Percentiles rank a stretch among this genome's conserved stretches.
phyloP scores from a whole-genome alignment of 2,888 invertebrate genomes.

The Hoplodrina ambigua region DNA sequence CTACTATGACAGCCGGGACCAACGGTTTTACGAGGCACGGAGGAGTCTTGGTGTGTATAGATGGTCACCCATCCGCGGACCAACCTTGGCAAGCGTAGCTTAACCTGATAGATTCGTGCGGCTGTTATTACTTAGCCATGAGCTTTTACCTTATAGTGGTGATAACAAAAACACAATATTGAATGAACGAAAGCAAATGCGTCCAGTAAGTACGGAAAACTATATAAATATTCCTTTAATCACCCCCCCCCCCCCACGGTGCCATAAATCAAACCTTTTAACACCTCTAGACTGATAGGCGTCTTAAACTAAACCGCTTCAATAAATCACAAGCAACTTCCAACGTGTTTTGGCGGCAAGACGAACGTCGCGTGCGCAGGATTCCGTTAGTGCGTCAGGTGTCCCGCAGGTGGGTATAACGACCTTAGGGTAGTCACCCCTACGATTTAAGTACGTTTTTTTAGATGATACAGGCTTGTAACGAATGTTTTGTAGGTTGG shows the following conservation, averaged over 20 bases:
- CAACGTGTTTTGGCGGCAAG: constrained; percentile 53
- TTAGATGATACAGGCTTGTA: constrained; percentile 47
- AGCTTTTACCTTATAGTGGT: too few species aligned
- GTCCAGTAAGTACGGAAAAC: rapidly evolving
- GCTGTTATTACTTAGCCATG: too few species aligned
- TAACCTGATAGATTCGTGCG: too few species aligned
- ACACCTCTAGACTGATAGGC: constrained; percentile 6
- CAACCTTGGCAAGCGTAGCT: too few species aligned
- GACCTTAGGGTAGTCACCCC: constrained; percentile 79
- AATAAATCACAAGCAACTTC: constrained; percentile 52
- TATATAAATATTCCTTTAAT: too few species aligned
- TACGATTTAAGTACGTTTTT: constrained; percentile 54
- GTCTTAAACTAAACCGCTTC: background rate
- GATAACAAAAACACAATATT: too few species aligned
- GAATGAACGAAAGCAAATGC: background rate
- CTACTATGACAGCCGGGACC: too few species aligned
- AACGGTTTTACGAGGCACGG: too few species aligned
- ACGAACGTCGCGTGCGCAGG: constrained; percentile 75
- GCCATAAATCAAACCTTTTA: background rate
- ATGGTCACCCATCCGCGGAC: too few species aligned
- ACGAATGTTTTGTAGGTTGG: constrained; percentile 56
- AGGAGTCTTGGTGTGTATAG: too few species aligned
- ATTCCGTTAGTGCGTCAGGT: constrained; percentile 86
- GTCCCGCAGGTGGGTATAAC: constrained; percentile 76
- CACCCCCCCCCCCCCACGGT: too few species aligned